Evolutionary conservation across 1,140 invertebrate species (phyloP), one percentile per base, ranked within the genome.

Genomic region (Anastrepha ludens): DNA sequence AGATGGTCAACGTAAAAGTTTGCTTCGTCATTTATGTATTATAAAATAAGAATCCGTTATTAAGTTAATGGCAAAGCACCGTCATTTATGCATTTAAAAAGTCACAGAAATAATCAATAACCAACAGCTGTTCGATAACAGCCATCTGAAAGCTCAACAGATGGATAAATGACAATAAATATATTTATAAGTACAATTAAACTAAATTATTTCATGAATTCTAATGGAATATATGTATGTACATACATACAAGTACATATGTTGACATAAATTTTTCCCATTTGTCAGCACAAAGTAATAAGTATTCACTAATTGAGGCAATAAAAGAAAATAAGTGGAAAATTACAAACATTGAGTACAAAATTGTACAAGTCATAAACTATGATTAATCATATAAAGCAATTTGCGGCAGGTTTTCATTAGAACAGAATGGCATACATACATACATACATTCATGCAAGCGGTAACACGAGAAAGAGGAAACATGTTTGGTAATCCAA

Each of bases 81-180:
- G 39, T 17, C 3, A 47, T 47, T 17, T 74, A 74, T 44, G 15
- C 44, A 41, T 44, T 74, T 47, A 74, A 17, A 74, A 44, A 17
- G 44, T n/a, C 7, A 5, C 4, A 67, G 15, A 74, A 74, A 29
- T 39, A 67, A 67, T 41, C 13, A 67, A 41, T 74, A 0, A 74
- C 15, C 41, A 74, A 74, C 67, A 74, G 67, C 67, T 74, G 67
- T 74, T 74, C 67, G 41, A 44, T 74, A n/a, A 1, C 39, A 47
- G 13, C 5, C 7, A 39, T 2, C 39, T 6, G 41, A 47, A 39
- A 6, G 65, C 41, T 11, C 39, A 41, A 13, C 65, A 67, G 1
- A 39, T 67, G 20, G 65, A 2, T 67, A 41, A 11, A 41, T 3
- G 8, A 41, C 13, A 11, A 39, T 39, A 7, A 67, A 67, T 8